Evolutionary conservation across 2,797 vertebrate genomes (phyloP).

Genomic region (Neosilurus mollespiculum): DNA sequence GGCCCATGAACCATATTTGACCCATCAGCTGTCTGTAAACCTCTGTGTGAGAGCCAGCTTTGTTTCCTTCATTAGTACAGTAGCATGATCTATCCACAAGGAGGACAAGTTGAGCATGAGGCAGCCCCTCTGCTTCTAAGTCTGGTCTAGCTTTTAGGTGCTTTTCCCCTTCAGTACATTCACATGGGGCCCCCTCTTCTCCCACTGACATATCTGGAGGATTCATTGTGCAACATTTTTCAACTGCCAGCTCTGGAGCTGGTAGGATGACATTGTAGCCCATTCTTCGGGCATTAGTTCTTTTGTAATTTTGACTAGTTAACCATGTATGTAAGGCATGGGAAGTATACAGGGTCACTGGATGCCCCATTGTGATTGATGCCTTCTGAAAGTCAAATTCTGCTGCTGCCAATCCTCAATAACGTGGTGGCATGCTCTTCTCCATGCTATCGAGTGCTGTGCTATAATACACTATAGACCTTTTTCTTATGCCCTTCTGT

Average conservation of each 20-base stretch:
- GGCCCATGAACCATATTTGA: background rate
- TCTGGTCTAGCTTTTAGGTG: background rate
- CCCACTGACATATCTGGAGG: no score
- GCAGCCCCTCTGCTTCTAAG: fast-evolving
- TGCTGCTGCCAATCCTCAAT: no score
- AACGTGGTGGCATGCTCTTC: no score
- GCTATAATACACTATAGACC: no score
- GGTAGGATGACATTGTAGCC: background rate
- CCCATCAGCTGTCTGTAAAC: background rate
- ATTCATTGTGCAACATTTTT: background rate
- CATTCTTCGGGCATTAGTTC: background rate
- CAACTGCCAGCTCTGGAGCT: background rate
- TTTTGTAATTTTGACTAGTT: background rate
- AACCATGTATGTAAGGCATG: no score
- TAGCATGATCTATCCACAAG: background rate
- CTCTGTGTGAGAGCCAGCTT: background rate
- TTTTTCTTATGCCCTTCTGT: no score
- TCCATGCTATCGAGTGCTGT: no score
- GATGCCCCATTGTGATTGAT: no score
- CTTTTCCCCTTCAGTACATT: background rate
- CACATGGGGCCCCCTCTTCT: background rate
- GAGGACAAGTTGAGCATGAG: fast-evolving
- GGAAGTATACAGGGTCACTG: no score
- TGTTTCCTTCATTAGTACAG: fast-evolving
- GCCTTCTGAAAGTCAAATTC: no score